These are phyloP conservation scores for Anaspis maculata DNA, from an alignment of 2,888 invertebrate species.

Conservation along the genomic window DNA sequence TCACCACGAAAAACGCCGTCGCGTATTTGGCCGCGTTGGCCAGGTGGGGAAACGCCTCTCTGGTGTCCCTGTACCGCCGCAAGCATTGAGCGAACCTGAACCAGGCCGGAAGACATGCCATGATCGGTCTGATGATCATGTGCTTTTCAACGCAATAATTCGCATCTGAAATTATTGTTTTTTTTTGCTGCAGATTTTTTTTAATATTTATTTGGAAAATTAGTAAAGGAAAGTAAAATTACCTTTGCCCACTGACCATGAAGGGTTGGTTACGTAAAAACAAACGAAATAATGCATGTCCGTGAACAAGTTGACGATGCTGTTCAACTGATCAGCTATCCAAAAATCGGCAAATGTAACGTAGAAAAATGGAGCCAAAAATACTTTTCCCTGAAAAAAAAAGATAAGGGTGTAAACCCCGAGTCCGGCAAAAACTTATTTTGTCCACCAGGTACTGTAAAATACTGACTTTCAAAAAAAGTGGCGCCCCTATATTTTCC, in stretches of 20 bases:
- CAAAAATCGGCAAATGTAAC: slow-evolving; percentile 98
- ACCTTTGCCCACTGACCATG: slow-evolving; percentile 60
- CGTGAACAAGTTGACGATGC: slow-evolving; percentile 77
- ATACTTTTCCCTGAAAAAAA: slow-evolving; percentile 63
- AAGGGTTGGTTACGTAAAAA: slow-evolving; percentile 76
- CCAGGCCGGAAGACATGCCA: slow-evolving; percentile 93
- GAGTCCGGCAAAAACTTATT: no score
- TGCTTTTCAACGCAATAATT: slow-evolving; percentile 63
- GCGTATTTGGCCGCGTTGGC: slow-evolving; percentile 98
- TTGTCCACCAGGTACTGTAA: no score
- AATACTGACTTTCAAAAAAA: no score
- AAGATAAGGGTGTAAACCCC: no score
- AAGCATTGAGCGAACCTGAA: slow-evolving; percentile 96
- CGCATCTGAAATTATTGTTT: slow-evolving; percentile 40
- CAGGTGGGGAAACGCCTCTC: slow-evolving; percentile 90
- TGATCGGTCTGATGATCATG: slow-evolving; percentile 70
- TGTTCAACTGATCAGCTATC: slow-evolving; percentile 97
- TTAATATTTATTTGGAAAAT: background rate
- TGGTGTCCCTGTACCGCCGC: slow-evolving; percentile 88
- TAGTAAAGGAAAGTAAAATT: no score
- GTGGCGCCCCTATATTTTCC: no score
- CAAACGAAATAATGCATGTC: slow-evolving; percentile 93
- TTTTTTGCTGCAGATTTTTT: slow-evolving; percentile 1
- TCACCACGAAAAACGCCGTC: slow-evolving; percentile 90
- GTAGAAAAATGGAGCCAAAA: slow-evolving; percentile 86